A percentile compares a stretch with the other conserved stretches of the same genome.
Evolutionary conservation across 64 coral and sea anemone species (phyloP).

Genomic region (Montipora cactus): DNA sequence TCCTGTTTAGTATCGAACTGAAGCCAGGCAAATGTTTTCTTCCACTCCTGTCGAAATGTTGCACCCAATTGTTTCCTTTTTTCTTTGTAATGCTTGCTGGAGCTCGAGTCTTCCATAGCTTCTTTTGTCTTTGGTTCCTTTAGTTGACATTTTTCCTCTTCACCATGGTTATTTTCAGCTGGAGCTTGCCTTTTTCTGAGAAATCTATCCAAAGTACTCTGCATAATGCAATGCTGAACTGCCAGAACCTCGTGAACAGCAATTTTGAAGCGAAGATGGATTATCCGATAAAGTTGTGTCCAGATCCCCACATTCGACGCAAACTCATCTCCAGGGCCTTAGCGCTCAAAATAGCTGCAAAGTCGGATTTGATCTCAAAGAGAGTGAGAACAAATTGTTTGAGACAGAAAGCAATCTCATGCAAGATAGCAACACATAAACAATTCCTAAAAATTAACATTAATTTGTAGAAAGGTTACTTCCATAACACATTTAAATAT

Average conservation of each 20-base stretch:
- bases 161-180: constrained; percentile 63
- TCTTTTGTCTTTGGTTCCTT: constrained; percentile 21
- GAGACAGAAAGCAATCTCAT: constrained; percentile 7
- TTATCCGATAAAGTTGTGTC: not conserved
- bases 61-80: constrained; percentile 39
- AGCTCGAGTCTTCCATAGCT: constrained; percentile 36
- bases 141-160: constrained; percentile 48
- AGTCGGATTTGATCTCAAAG: not conserved
- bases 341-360: not conserved
- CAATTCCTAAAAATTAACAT: not conserved
- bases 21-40: constrained; percentile 61
- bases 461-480: constrained; percentile 2
- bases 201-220: constrained; percentile 60
- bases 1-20: constrained; percentile 42
- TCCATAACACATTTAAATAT: constrained; percentile 26
- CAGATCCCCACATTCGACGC: constrained; percentile 16
- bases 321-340: constrained; percentile 4
- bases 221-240: constrained; percentile 25
- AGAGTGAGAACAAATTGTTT: not conserved
- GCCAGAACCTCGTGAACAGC: not conserved
- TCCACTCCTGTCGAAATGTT: constrained; percentile 53
- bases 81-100: constrained; percentile 38
- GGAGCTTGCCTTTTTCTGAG: constrained; percentile 61
- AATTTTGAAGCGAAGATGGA: not conserved
- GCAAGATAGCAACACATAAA: not conserved